Conservation (phyloP, 2,113 vertebrate species). For the Corythoichthys intestinalis region DNA sequence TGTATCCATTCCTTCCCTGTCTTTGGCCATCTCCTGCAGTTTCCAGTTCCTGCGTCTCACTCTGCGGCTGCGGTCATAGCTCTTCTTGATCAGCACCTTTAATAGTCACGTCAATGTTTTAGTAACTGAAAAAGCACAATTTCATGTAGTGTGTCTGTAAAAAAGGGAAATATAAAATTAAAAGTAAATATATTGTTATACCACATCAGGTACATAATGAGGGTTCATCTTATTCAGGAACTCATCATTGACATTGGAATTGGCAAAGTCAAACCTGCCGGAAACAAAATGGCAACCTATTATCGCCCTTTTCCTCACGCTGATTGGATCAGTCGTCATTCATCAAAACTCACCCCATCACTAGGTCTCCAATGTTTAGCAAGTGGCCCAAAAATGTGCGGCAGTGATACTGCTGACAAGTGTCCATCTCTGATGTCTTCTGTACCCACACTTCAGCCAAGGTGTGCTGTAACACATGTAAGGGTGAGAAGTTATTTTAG, state of each 20-base stretch:
- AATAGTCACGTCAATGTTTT: neutral
- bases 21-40: constrained; percentile 83
- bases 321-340: neutral
- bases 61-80: constrained; percentile 83
- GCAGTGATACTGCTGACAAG: constrained; percentile 91
- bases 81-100: constrained; percentile 94
- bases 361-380: constrained; percentile 92
- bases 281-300: neutral
- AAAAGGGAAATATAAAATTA: constrained; percentile 40
- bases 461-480: constrained; percentile 77
- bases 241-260: constrained; percentile 93
- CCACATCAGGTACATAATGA: constrained; percentile 89
- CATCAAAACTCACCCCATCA: constrained; percentile 77
- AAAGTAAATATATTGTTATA: constrained; percentile 61
- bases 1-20: constrained; percentile 80
- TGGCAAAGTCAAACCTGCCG: constrained; percentile 90
- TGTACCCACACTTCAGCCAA: constrained; percentile 94
- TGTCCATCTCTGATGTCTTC: constrained; percentile 93
- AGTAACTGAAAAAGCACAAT: neutral
- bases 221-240: constrained; percentile 93
- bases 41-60: constrained; percentile 92
- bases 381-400: constrained; percentile 92
- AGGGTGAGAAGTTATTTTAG: neutral
- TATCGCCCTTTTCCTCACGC: neutral
- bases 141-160: constrained; percentile 17